A percentile compares a stretch with the other conserved stretches of the same genome.
phyloP scores from a whole-genome alignment of 2,888 invertebrate genomes.

The Melieria omissa region DNA sequence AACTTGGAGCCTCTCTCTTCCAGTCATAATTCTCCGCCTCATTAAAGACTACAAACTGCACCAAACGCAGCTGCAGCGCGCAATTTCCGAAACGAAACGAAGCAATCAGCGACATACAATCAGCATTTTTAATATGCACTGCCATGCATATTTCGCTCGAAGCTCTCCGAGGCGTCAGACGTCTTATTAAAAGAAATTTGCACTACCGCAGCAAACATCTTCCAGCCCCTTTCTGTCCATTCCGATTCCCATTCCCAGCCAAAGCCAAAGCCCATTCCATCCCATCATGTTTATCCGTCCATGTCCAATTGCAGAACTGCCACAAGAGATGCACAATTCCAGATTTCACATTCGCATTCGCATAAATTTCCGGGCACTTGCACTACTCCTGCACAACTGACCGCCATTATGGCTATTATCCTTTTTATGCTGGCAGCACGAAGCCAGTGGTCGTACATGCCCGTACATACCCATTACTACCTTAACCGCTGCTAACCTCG shows the following conservation, averaged over 20 bases:
- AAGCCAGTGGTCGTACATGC: constrained; percentile 3
- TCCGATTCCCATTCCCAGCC: background rate
- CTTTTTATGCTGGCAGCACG: constrained; percentile 38
- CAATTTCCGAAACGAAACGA: constrained; percentile 17
- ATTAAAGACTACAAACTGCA: constrained; percentile 20
- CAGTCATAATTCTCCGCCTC: constrained; percentile 33
- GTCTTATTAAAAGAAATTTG: constrained; percentile 63
- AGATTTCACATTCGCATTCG: constrained; percentile 40
- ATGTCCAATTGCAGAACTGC: constrained; percentile 6
- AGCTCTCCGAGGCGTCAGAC: constrained; percentile 57
- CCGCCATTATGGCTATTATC: constrained; percentile 49
- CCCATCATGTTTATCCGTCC: constrained; percentile 32
- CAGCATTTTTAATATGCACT: constrained; percentile 33
- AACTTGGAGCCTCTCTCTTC: constrained; percentile 5
- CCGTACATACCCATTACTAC: constrained; percentile 39
- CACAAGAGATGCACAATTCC: constrained; percentile 39
- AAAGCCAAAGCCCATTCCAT: constrained; percentile 1
- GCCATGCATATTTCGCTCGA: background rate
- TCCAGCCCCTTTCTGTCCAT: constrained; percentile 1
- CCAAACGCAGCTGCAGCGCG: background rate
- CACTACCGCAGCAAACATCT: constrained; percentile 46
- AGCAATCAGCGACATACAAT: constrained; percentile 35
- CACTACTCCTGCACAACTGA: constrained; percentile 16
- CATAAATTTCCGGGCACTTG: constrained; percentile 22
- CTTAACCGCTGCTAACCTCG: constrained; percentile 17